Conservation (phyloP, 2,888 invertebrate species). For the Hymenopus coronatus region DNA sequence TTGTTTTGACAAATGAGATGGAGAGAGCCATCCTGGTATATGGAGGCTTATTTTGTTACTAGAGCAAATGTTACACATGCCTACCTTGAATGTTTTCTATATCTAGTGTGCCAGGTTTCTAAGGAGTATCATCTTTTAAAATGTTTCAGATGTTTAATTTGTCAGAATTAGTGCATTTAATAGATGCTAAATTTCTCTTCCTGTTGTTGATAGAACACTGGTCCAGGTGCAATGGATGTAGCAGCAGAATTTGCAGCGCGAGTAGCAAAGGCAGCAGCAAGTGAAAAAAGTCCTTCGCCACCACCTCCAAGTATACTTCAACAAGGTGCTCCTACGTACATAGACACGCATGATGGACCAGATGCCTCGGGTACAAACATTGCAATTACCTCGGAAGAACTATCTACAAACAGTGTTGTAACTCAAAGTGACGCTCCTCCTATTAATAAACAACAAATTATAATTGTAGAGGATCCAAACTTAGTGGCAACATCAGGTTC, state of each 20-base stretch:
- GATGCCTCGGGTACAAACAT: conserved; percentile 14
- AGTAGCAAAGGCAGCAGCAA: conserved; percentile 44
- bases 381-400: neutral
- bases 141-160: neutral
- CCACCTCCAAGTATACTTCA: neutral
- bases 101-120: neutral
- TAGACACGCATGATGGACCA: conserved; percentile 18
- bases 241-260: conserved; percentile 46
- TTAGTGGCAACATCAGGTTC: neutral
- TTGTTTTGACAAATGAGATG: too few relatives aligned
- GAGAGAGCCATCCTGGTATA: too few relatives aligned
- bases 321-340: neutral
- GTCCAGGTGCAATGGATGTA: conserved; percentile 38
- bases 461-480: conserved; percentile 22
- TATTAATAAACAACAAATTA: conserved; percentile 25
- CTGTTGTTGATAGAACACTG: conserved; percentile 22
- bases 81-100: too few relatives aligned
- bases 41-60: too few relatives aligned
- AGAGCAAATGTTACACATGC: too few relatives aligned
- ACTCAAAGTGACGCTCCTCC: conserved; percentile 7
- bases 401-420: neutral
- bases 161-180: too few relatives aligned
- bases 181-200: neutral
- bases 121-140: neutral
- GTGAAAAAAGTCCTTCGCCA: conserved; percentile 32